Percentiles rank a stretch among this genome's conserved stretches.
Conservation (phyloP, 2,113 vertebrate genomes). For the Holacanthus passer region DNA sequence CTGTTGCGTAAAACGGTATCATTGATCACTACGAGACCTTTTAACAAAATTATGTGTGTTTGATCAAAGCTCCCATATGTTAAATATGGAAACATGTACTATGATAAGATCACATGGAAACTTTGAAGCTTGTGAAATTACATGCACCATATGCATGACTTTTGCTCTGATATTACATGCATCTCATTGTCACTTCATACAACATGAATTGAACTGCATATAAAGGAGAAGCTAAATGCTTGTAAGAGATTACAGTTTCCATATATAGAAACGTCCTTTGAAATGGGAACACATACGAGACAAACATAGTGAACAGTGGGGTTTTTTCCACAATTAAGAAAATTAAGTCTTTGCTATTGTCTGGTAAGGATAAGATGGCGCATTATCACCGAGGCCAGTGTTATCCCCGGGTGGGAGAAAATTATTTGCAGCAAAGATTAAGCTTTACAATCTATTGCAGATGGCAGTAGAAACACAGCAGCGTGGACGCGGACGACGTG, state of each 20-base stretch:
- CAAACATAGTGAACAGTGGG: slow-evolving; percentile 68
- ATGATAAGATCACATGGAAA: slow-evolving; percentile 52
- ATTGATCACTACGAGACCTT: slow-evolving; percentile 46
- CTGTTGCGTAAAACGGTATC: slow-evolving; percentile 10
- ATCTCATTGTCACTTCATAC: slow-evolving; percentile 53
- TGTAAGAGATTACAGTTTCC: slow-evolving; percentile 54
- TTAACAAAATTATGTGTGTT: slow-evolving; percentile 39
- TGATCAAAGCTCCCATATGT: slow-evolving; percentile 64
- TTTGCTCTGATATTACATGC: slow-evolving; percentile 46
- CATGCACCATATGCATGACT: slow-evolving; percentile 44
- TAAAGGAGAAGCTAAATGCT: slow-evolving; percentile 47
- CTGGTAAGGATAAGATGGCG: slow-evolving; percentile 71
- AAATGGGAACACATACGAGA: slow-evolving; percentile 53
- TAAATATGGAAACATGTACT: slow-evolving; percentile 55
- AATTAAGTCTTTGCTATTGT: slow-evolving; percentile 73
- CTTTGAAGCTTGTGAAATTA: slow-evolving; percentile 54
- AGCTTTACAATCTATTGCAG: slow-evolving; percentile 59
- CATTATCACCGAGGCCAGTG: slow-evolving; percentile 72
- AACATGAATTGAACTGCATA: slow-evolving; percentile 51
- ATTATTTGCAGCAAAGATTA: slow-evolving; percentile 79
- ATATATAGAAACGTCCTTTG: slow-evolving; percentile 62
- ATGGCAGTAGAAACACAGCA: slow-evolving; percentile 63
- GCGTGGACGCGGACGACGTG: slow-evolving; percentile 64
- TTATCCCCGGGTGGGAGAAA: slow-evolving; percentile 70
- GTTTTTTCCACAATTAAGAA: slow-evolving; percentile 80